Conservation (phyloP, 1,140 invertebrate species). For the Potamilus streckersoni region DNA sequence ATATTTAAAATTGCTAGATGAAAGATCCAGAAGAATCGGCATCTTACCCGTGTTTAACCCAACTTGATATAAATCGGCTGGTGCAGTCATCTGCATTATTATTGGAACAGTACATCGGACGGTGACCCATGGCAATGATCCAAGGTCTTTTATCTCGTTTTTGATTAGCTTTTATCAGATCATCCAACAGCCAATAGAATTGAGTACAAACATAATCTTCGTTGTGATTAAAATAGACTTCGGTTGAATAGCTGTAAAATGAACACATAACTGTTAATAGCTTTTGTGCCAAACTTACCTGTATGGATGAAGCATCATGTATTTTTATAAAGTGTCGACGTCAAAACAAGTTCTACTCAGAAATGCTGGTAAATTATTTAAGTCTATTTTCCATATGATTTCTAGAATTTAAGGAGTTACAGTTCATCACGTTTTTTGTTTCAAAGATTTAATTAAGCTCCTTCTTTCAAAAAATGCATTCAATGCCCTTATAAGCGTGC, state of each 20-base stretch:
- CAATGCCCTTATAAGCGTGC: too few relatives aligned
- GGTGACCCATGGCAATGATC: conserved; percentile 92
- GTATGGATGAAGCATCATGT: too few relatives aligned
- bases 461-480: too few relatives aligned
- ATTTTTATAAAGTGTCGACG: too few relatives aligned
- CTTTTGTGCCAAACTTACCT: too few relatives aligned
- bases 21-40: conserved; percentile 1
- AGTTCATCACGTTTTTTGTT: too few relatives aligned
- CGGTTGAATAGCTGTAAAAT: conserved; percentile 51
- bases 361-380: too few relatives aligned
- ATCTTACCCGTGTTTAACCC: conserved; percentile 54
- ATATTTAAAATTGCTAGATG: too few relatives aligned
- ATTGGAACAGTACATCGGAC: conserved; percentile 98
- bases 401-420: too few relatives aligned
- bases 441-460: too few relatives aligned
- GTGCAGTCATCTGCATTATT: conserved; percentile 57
- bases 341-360: too few relatives aligned
- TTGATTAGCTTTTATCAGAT: conserved; percentile 76
- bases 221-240: conserved; percentile 66
- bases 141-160: conserved; percentile 82
- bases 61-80: conserved; percentile 39
- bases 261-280: conserved; percentile 4
- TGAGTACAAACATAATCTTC: conserved; percentile 62
- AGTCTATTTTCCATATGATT: too few relatives aligned
- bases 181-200: conserved; percentile 84